A percentile compares a stretch with the other conserved stretches of the same genome.
Evolutionary conservation across 2,797 vertebrate genomes (phyloP).

Genomic region (Artibeus jamaicensis): DNA sequence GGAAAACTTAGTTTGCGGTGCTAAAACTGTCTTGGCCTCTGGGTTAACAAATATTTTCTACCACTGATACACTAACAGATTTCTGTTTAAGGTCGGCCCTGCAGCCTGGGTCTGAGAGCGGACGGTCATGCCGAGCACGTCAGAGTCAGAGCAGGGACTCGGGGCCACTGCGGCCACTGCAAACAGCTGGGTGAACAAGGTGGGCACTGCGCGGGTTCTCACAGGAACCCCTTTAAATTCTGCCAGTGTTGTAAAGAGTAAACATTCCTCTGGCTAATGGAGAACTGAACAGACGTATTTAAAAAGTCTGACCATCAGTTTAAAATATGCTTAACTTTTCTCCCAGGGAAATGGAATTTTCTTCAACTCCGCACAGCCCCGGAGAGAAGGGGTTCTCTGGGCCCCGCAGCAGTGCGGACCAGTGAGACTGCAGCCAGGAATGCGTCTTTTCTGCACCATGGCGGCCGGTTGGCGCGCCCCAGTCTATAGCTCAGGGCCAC

Average conservation of each 20-base stretch:
- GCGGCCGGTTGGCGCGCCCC: neutral
- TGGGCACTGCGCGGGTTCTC: fast-evolving
- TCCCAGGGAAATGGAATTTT: neutral
- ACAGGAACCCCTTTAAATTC: neutral
- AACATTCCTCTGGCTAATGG: neutral
- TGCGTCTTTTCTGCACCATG: neutral
- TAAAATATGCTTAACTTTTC: neutral
- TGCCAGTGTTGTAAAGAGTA: neutral
- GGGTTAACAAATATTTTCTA: neutral
- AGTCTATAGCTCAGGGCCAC: neutral
- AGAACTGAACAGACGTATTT: neutral
- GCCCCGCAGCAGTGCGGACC: neutral
- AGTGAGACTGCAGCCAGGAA: neutral
- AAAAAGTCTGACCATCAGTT: neutral
- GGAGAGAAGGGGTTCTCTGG: neutral
- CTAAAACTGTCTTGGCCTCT: neutral
- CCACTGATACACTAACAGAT: neutral
- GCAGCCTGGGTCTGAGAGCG: neutral
- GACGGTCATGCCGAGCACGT: neutral
- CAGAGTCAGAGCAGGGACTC: neutral
- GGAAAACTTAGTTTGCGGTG: neutral
- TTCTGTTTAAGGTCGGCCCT: neutral
- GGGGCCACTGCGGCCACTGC: neutral
- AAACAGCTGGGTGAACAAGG: neutral
- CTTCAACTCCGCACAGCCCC: neutral